These are phyloP conservation scores for Sebastes flavidus DNA, from an alignment of 2,797 vertebrate species.

Conservation along the genomic window DNA sequence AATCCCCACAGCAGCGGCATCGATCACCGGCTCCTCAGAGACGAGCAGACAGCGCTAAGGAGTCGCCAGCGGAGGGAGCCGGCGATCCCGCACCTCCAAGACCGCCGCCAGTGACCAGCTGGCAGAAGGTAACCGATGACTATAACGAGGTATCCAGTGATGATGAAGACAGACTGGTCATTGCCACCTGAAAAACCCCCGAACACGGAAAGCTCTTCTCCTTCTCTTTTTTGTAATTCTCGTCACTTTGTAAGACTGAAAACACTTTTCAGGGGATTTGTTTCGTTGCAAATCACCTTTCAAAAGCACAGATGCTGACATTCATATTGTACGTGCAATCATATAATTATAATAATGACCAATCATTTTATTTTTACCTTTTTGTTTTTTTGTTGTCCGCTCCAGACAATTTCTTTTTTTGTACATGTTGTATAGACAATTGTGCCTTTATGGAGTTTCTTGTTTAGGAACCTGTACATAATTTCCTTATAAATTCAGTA, in stretches of 20 bases:
- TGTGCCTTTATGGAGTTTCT: slow-evolving; percentile 98
- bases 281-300: slow-evolving; percentile 85
- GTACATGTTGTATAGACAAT: slow-evolving; percentile 99
- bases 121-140: slow-evolving; percentile 82
- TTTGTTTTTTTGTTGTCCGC: slow-evolving; percentile 78
- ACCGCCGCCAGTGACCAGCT: slow-evolving; percentile 55
- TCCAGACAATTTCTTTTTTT: slow-evolving; percentile 87
- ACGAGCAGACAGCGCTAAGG: slow-evolving; percentile 20
- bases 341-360: slow-evolving; percentile 87
- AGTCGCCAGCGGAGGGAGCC: slow-evolving; percentile 40
- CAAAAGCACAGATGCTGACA: slow-evolving; percentile 99
- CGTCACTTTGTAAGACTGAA: slow-evolving; percentile 87
- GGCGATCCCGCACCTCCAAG: slow-evolving; percentile 52
- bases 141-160: slow-evolving; percentile 94
- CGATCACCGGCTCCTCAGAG: slow-evolving; percentile 31
- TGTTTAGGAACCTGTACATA: slow-evolving; percentile 97
- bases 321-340: slow-evolving; percentile 97
- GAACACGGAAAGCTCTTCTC: slow-evolving; percentile 49
- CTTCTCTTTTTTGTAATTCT: slow-evolving; percentile 79
- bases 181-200: slow-evolving; percentile 87
- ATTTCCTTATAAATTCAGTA: slow-evolving; percentile 90
- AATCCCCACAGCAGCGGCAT: slow-evolving; percentile 32
- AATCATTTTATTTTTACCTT: slow-evolving; percentile 84
- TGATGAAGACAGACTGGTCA: slow-evolving; percentile 96
- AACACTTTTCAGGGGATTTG: slow-evolving; percentile 89